Evolutionary conservation across 1,140 invertebrate genomes (phyloP), one percentile per base, ranked within the genome.

Genomic region (Pogonomyrmex californicus): DNA sequence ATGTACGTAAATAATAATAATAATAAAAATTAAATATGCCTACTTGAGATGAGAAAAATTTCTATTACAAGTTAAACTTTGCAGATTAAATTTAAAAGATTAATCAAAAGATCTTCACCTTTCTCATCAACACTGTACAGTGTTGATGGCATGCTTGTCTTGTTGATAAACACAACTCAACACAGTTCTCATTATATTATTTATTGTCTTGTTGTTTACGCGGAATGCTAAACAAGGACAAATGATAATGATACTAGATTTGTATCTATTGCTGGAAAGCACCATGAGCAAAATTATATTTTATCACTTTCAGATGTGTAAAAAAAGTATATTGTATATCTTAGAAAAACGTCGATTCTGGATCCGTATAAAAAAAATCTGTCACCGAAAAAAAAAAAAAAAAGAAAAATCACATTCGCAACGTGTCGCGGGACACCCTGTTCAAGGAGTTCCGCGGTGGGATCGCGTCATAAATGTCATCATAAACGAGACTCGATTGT

Each of bases 401-500:
- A 70, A 49, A 33, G 33, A 30, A 12, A n/a, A 65, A 38, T 65
- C 2, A 41, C 36, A 23, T 36, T 10, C 4, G 5, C 41, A 5
- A 68, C 49, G 12, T 10, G 41, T 33, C n/a, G 12, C 14, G 56
- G 66, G 41, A 36, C 41, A 1, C 23, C 7, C 44, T 38, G 62
- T 9, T 73, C 79, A 75, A 60, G 51, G n/a, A 62, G 54, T 62
- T 75, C 68, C 68, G 68, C 65, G 78, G 30, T 58, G 66, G 36
- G 71, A 85, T 87, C 70, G 81, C 86, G 86, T 90, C 68, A 60
- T 75, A 83, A 83, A 83, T 83, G 68, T 90, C 65, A 77, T 89
- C 85, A 87, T 92, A 87, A 90, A 91, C 88, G 90, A 87, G 90
- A 91, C 87, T 86, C 90, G 65, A 92, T 91, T 92, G 90, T 91